A percentile compares a stretch with the other conserved stretches of the same genome.
Evolutionary conservation across 1,140 invertebrate genomes (phyloP).

Genomic region (Drosophila melanica): DNA sequence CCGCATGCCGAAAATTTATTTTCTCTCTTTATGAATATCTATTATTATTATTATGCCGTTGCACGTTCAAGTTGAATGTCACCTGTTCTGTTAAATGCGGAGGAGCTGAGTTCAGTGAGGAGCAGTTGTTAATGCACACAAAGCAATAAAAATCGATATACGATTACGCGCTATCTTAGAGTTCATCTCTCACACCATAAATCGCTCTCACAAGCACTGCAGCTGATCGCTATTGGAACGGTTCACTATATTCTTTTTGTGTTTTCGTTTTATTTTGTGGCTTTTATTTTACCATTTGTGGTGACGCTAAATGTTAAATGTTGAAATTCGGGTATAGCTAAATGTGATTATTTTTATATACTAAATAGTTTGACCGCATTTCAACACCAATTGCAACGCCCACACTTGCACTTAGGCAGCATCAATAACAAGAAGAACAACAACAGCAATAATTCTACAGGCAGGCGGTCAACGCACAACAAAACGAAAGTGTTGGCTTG

Average conservation of each 20-base stretch:
- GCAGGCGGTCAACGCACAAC: constrained; percentile 23
- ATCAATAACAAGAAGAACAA: constrained; percentile 17
- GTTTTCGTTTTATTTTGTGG: neutral
- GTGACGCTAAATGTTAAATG: constrained; percentile 31
- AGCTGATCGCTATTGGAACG: constrained; percentile 17
- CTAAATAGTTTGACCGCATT: constrained; percentile 57
- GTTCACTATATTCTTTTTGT: neutral
- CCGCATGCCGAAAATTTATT: constrained; percentile 5
- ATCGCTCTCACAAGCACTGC: neutral
- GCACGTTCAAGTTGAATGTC: constrained; percentile 40
- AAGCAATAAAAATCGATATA: constrained; percentile 26
- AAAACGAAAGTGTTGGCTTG: constrained; percentile 52
- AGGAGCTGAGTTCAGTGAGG: constrained; percentile 13
- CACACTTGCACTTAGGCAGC: constrained; percentile 32
- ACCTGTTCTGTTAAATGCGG: constrained; percentile 22
- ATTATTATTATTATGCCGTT: constrained; percentile 6
- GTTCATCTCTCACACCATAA: neutral
- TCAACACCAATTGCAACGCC: constrained; percentile 46
- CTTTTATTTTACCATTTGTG: constrained; percentile 6
- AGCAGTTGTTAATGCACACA: constrained; percentile 10
- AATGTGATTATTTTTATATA: constrained; percentile 47
- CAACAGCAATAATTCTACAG: constrained; percentile 8
- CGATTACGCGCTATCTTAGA: constrained; percentile 13
- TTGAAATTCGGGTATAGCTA: constrained; percentile 25
- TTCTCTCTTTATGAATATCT: neutral